Evolutionary conservation across 2,113 vertebrate genomes (phyloP).

Genomic region (Microtus montanus): DNA sequence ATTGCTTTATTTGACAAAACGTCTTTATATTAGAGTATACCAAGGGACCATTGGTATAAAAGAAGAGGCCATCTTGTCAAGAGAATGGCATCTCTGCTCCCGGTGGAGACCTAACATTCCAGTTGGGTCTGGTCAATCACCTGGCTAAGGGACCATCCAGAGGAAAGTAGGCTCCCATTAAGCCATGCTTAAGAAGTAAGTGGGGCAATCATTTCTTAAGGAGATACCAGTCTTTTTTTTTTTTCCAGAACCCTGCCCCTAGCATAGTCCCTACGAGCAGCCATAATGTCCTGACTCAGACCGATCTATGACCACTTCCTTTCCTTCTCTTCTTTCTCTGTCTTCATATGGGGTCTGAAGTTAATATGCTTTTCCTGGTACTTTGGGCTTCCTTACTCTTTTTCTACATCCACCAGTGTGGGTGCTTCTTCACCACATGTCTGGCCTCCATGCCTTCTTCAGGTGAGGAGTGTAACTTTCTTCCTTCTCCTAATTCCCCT

Average conservation of each 20-base stretch:
- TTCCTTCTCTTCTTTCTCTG: not conserved
- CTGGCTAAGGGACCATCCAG: not conserved
- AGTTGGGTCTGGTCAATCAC: too few relatives aligned
- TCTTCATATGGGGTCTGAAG: not conserved
- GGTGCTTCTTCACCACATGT: too few relatives aligned
- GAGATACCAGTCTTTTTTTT: not conserved
- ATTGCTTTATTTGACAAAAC: not conserved
- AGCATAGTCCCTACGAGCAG: not conserved
- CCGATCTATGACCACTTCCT: not conserved
- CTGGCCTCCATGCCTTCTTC: not conserved
- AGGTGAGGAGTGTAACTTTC: too few relatives aligned
- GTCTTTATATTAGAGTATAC: not conserved
- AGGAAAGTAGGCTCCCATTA: not conserved
- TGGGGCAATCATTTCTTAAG: not conserved
- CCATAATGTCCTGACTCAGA: not conserved
- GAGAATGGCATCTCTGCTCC: not conserved
- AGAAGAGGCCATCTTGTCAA: not conserved
- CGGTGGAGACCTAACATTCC: not conserved
- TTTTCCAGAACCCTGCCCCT: not conserved
- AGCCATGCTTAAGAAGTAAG: not conserved
- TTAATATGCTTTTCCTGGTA: not conserved
- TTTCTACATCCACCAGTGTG: not conserved
- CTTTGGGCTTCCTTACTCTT: not conserved
- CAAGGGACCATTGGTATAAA: not conserved
- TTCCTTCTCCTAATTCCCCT: not conserved